phyloP scores from a whole-genome alignment of 2,113 vertebrate genomes.

The Pluvialis apricaria region DNA sequence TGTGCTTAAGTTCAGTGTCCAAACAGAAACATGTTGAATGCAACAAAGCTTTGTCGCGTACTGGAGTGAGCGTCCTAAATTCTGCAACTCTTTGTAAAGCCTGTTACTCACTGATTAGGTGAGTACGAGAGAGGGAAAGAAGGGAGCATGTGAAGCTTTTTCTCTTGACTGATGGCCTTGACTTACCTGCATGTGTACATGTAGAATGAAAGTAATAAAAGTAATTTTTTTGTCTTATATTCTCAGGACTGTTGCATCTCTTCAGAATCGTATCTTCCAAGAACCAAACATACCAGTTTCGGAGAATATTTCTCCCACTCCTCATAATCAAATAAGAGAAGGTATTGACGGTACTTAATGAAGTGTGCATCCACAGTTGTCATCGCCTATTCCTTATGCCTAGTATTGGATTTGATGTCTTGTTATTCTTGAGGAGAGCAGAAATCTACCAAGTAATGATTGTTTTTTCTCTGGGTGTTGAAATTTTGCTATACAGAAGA shows the following conservation, averaged over 20 bases:
- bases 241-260: conserved; percentile 51
- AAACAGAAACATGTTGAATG: neutral
- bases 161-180: neutral
- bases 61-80: neutral
- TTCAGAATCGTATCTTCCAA: neutral
- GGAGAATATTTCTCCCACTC: neutral
- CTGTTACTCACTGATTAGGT: neutral
- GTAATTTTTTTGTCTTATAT: neutral
- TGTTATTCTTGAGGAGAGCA: neutral
- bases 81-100: neutral
- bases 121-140: neutral
- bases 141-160: neutral
- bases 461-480: neutral
- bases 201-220: neutral
- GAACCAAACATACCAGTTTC: neutral
- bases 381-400: neutral
- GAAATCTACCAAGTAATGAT: neutral
- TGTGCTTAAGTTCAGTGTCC: neutral
- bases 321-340: conserved; percentile 59
- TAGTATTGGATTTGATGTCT: neutral
- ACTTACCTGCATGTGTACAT: neutral
- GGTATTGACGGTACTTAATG: conserved; percentile 50
- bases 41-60: neutral
- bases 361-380: neutral
- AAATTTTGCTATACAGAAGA: neutral